phyloP scores from a whole-genome alignment of 2,888 invertebrate species.

The Hymenopus coronatus region DNA sequence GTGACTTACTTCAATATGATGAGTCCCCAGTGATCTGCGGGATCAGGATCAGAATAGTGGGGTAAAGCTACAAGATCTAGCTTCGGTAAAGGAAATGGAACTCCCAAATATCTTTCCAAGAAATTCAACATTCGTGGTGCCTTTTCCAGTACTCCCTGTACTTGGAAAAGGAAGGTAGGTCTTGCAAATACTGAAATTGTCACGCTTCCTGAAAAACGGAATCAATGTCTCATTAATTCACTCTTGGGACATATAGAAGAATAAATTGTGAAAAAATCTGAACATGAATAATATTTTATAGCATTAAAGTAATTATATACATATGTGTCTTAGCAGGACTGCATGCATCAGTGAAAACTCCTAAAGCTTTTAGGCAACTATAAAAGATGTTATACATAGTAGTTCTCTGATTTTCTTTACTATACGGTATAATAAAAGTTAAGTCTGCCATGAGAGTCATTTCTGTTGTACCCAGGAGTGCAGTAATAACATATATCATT shows the following conservation, averaged over 20 bases:
- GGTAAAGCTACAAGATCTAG: slow-evolving; percentile 73
- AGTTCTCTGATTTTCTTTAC: too few species aligned
- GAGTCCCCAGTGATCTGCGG: slow-evolving; percentile 77
- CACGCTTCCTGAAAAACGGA: slow-evolving; percentile 35
- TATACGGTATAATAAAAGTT: too few species aligned
- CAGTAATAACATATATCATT: too few species aligned
- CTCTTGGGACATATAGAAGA: background rate
- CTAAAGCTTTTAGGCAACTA: too few species aligned
- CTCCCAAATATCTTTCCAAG: slow-evolving; percentile 61
- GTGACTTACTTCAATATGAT: slow-evolving; percentile 68
- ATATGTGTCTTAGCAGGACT: background rate
- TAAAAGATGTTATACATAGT: too few species aligned
- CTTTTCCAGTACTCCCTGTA: slow-evolving; percentile 55
- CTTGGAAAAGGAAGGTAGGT: slow-evolving; percentile 55
- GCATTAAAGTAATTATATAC: background rate
- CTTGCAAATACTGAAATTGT: slow-evolving; percentile 41
- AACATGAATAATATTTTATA: background rate
- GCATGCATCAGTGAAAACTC: background rate
- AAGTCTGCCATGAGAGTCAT: too few species aligned
- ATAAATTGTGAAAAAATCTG: background rate
- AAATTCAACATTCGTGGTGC: slow-evolving; percentile 57
- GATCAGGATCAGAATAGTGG: slow-evolving; percentile 65
- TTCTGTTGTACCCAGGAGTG: too few species aligned
- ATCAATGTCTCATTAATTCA: background rate
- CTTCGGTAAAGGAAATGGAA: slow-evolving; percentile 63